These are phyloP conservation scores for Azemiops feae DNA, from an alignment of 2,113 vertebrate species.

Conservation along the genomic window DNA sequence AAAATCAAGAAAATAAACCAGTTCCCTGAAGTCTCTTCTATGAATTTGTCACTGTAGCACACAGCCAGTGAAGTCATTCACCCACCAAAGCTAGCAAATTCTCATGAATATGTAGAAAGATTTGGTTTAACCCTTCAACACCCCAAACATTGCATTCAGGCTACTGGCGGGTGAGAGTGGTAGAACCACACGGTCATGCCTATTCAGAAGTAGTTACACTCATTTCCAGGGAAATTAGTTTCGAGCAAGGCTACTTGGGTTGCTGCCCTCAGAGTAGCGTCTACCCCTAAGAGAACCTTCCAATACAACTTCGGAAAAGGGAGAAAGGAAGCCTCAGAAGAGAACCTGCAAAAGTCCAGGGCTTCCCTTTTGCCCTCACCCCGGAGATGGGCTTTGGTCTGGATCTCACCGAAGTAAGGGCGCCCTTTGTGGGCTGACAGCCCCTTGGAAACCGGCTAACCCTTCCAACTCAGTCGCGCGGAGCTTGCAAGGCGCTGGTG, in stretches of 20 bases:
- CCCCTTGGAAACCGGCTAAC: background rate
- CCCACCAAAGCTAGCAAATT: background rate
- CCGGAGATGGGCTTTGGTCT: background rate
- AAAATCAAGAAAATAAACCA: background rate
- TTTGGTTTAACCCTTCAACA: background rate
- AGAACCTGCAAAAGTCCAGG: no score
- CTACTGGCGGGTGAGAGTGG: background rate
- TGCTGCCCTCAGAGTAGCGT: background rate
- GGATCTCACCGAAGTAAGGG: background rate
- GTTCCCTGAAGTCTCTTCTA: background rate
- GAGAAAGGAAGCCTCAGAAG: background rate
- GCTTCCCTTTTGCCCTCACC: background rate
- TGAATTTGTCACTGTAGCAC: background rate
- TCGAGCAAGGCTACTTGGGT: background rate
- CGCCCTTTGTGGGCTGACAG: slow-evolving; percentile 9
- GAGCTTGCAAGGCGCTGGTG: background rate
- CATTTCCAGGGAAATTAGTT: background rate
- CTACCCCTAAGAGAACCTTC: background rate
- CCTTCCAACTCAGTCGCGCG: background rate
- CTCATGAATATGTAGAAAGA: background rate
- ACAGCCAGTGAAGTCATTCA: background rate
- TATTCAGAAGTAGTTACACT: background rate
- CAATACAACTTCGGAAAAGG: background rate
- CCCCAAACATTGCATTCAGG: background rate
- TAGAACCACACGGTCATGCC: background rate